These are phyloP conservation scores for Smutsia temminckii DNA, from an alignment of 2,797 vertebrate species.

Conservation along the genomic window DNA sequence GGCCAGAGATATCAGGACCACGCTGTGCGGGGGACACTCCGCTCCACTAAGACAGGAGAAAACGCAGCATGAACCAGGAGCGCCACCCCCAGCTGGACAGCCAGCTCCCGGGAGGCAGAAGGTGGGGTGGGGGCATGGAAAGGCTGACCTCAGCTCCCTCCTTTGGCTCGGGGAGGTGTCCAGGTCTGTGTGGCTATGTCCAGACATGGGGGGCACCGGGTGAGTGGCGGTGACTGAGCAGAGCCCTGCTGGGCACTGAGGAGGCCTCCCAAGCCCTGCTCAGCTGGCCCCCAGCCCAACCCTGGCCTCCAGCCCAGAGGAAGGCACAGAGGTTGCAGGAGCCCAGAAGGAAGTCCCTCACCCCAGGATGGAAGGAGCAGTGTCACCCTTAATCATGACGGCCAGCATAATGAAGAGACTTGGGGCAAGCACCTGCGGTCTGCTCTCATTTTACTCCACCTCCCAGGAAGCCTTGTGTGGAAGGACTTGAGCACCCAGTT, in stretches of 20 bases:
- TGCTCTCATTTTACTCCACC: not conserved
- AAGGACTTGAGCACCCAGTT: not conserved
- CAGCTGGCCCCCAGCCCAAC: no score
- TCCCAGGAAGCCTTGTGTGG: not conserved
- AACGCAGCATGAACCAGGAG: not conserved
- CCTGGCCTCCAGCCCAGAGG: not conserved
- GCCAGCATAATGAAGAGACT: not conserved
- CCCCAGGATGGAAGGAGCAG: not conserved
- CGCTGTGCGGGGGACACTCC: not conserved
- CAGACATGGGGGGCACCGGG: no score
- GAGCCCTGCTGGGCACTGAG: not conserved
- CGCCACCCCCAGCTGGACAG: not conserved
- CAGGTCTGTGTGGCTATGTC: not conserved
- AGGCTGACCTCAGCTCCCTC: not conserved
- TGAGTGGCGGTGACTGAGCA: not conserved
- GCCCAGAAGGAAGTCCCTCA: not conserved
- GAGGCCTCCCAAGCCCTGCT: not conserved
- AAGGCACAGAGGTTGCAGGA: not conserved
- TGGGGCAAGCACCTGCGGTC: no score
- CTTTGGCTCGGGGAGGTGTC: not conserved
- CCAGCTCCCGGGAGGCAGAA: not conserved
- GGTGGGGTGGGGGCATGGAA: fast-evolving
- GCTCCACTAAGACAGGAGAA: not conserved
- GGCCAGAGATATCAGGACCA: not conserved
- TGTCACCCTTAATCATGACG: not conserved